These are phyloP conservation scores for Aporophyla lueneburgensis DNA, from an alignment of 2,888 invertebrate genomes.

Conservation along the genomic window DNA sequence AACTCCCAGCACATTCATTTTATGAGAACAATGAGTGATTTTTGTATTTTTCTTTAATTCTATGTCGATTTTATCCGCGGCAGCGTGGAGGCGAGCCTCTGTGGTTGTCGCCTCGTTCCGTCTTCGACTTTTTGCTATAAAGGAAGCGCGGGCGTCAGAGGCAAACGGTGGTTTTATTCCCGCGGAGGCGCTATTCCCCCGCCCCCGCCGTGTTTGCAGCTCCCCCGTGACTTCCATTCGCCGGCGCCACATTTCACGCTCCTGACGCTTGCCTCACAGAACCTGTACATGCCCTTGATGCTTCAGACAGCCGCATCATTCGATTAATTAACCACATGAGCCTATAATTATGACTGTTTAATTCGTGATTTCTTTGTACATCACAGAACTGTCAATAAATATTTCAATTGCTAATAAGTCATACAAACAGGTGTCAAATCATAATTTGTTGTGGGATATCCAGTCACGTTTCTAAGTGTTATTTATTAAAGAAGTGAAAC, in stretches of 20 bases:
- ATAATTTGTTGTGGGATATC: conserved; percentile 32
- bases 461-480: conserved; percentile 43
- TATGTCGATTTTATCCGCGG: conserved; percentile 90
- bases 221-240: conserved; percentile 67
- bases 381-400: not conserved
- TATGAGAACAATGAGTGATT: conserved; percentile 91
- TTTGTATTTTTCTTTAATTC: conserved; percentile 91
- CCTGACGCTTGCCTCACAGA: conserved; percentile 70
- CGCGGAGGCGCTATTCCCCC: conserved; percentile 77
- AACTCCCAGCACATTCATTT: conserved; percentile 91
- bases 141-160: conserved; percentile 86
- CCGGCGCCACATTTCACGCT: conserved; percentile 85
- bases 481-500: conserved; percentile 64
- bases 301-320: conserved; percentile 62
- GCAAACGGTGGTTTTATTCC: conserved; percentile 83
- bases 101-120: conserved; percentile 88
- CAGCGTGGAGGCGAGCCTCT: conserved; percentile 85
- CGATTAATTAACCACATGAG: conserved; percentile 43
- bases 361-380: not conserved
- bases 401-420: conserved; percentile 19
- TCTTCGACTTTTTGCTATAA: conserved; percentile 88
- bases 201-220: conserved; percentile 63
- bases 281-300: conserved; percentile 72
- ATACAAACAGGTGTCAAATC: conserved; percentile 43
- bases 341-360: not conserved